These are phyloP conservation scores for Lepus europaeus DNA, from an alignment of 2,113 vertebrate species.

Conservation along the genomic window DNA sequence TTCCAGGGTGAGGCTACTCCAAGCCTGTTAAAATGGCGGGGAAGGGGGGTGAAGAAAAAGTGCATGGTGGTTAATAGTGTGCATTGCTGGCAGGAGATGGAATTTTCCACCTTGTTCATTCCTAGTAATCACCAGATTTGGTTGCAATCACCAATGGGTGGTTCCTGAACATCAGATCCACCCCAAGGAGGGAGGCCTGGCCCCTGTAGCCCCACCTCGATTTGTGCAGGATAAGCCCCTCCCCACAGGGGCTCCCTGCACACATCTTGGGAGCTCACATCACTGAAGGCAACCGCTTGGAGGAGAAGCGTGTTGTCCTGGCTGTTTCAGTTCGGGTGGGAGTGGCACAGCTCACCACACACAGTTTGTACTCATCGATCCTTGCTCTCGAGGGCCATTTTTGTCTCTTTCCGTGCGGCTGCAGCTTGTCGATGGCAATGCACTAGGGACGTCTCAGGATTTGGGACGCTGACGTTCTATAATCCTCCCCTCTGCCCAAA, in stretches of 20 bases:
- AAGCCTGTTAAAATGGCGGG: neutral
- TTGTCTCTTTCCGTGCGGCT: neutral
- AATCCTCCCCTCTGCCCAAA: neutral
- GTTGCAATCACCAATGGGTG: neutral
- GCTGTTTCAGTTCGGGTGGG: neutral
- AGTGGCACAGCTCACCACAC: neutral
- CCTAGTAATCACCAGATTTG: neutral
- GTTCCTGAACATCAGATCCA: neutral
- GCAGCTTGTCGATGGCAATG: neutral
- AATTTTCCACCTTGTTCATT: neutral
- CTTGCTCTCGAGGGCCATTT: neutral
- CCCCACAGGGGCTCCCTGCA: neutral
- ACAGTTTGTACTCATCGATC: neutral
- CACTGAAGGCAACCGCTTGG: neutral
- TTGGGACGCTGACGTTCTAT: neutral
- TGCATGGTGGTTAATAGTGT: neutral
- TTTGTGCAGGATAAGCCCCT: neutral
- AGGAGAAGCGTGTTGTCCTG: neutral
- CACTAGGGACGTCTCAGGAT: neutral
- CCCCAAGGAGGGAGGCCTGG: neutral
- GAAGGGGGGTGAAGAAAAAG: neutral
- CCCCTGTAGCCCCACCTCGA: neutral
- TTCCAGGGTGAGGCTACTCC: neutral
- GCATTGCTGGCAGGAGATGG: neutral
- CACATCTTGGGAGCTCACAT: rapidly evolving